A percentile compares a stretch with the other conserved stretches of the same genome.
phyloP scores from a whole-genome alignment of 2,888 invertebrate genomes.

The Invenusta paracnida region DNA sequence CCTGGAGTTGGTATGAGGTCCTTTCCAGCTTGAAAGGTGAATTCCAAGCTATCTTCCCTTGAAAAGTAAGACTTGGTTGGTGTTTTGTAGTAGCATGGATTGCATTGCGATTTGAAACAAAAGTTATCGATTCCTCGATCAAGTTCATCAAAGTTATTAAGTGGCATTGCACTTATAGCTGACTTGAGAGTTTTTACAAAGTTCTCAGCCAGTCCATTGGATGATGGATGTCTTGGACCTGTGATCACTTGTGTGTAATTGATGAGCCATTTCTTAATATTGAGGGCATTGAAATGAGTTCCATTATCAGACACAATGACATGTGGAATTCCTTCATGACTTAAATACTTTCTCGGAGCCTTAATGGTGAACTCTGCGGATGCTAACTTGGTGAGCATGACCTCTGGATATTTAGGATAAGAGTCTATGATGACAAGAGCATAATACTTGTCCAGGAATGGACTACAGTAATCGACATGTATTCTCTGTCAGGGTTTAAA shows the following conservation, averaged over 20 bases:
- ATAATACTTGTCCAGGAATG: background rate
- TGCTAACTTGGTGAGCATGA: background rate
- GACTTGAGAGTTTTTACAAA: conserved; percentile 8
- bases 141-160: background rate
- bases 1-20: background rate
- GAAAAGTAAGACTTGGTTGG: background rate
- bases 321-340: background rate
- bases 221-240: background rate
- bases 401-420: background rate
- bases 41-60: background rate
- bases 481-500: background rate
- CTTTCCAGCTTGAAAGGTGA: background rate
- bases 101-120: too few species aligned
- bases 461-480: background rate
- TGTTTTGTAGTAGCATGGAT: too few species aligned
- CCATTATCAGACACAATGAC: conserved; percentile 1
- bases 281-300: background rate
- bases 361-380: background rate
- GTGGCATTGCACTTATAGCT: background rate
- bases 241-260: background rate
- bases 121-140: background rate
- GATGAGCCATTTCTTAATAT: too few species aligned
- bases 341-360: background rate
- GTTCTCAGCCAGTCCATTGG: conserved; percentile 9
- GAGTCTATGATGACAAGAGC: background rate